Evolutionary conservation across 2,113 vertebrate genomes (phyloP).

Genomic region (Ornithorhynchus anatinus): DNA sequence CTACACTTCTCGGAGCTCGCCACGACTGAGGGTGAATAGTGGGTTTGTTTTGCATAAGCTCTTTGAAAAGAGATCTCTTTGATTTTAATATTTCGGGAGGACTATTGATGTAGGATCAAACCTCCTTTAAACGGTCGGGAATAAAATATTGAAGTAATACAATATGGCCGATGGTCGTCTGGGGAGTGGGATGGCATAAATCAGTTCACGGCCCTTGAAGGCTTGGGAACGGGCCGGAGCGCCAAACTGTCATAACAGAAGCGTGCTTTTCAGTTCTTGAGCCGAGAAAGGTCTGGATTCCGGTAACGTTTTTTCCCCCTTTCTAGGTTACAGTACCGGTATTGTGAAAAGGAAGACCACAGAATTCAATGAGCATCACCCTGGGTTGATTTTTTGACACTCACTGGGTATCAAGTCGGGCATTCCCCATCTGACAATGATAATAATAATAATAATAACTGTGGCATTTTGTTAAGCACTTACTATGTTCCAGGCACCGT

Average conservation of each 20-base stretch:
- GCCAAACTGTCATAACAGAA: constrained; percentile 61
- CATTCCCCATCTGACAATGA: too few relatives aligned
- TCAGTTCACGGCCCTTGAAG: constrained; percentile 59
- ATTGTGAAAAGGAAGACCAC: constrained; percentile 33
- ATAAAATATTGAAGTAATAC: constrained; percentile 66
- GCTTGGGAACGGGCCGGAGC: constrained; percentile 44
- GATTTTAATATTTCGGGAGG: constrained; percentile 63
- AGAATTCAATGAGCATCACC: constrained; percentile 7
- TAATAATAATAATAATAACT: too few relatives aligned
- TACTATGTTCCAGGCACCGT: too few relatives aligned
- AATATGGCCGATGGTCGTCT: constrained; percentile 61
- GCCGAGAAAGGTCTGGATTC: constrained; percentile 60
- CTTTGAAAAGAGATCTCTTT: constrained; percentile 52
- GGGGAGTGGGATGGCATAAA: constrained; percentile 60
- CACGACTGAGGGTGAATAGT: constrained; percentile 29
- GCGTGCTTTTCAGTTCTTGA: constrained; percentile 61
- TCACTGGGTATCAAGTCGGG: too few relatives aligned
- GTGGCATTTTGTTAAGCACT: too few relatives aligned
- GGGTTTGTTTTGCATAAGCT: constrained; percentile 55
- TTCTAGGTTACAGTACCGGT: constrained; percentile 20
- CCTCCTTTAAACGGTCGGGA: constrained; percentile 59
- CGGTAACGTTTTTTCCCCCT: constrained; percentile 41
- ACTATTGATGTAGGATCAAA: constrained; percentile 60
- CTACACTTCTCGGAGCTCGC: not conserved
- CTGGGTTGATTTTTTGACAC: not conserved